Conservation (phyloP, 2,113 vertebrate species). For the Phalacrocorax aristotelis region DNA sequence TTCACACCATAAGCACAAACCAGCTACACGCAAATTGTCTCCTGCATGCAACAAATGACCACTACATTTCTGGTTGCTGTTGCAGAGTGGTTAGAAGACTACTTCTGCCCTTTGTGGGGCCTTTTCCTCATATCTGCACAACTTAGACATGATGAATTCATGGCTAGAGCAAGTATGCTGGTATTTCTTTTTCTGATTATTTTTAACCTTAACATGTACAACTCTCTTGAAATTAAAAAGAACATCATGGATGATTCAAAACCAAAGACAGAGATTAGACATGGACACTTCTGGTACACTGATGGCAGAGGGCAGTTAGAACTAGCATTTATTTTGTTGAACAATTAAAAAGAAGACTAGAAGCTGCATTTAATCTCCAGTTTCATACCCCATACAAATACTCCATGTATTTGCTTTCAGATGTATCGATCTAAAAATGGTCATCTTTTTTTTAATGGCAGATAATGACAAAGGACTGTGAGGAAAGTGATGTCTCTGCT, state of each 20-base stretch:
- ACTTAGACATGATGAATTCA: neutral
- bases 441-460: neutral
- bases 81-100: neutral
- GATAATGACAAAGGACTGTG: neutral
- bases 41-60: neutral
- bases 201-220: neutral
- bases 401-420: neutral
- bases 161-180: neutral
- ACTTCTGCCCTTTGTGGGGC: neutral
- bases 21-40: neutral
- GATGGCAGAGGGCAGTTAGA: neutral
- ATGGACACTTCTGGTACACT: neutral
- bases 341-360: neutral
- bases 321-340: neutral
- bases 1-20: neutral
- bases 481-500: neutral
- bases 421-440: neutral
- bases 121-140: neutral
- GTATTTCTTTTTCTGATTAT: neutral
- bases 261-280: neutral
- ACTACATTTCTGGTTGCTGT: neutral
- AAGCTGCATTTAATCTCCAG: neutral
- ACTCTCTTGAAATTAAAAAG: neutral
- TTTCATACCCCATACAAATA: neutral
- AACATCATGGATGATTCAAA: neutral